These are phyloP conservation scores for Colletes latitarsis DNA, from an alignment of 1,140 invertebrate genomes.

Conservation along the genomic window DNA sequence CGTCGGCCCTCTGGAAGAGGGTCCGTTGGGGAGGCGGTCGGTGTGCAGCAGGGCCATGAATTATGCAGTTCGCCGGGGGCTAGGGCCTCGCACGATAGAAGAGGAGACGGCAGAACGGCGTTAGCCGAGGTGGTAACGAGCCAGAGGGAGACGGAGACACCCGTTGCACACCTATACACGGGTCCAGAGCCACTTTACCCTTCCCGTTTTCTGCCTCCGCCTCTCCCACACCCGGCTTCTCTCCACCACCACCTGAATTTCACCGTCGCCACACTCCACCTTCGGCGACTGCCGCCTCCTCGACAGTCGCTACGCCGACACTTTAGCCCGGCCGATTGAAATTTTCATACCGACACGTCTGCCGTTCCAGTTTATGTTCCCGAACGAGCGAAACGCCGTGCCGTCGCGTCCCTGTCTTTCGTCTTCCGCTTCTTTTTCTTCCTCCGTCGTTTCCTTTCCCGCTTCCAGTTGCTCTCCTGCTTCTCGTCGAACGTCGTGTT, in stretches of 20 bases:
- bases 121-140: conserved; percentile 47
- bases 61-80: conserved; percentile 78
- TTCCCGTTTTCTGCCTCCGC: conserved; percentile 48
- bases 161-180: conserved; percentile 44
- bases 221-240: conserved; percentile 32
- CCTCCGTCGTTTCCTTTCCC: conserved; percentile 9
- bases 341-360: conserved; percentile 77
- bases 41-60: conserved; percentile 76
- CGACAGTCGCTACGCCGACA: conserved; percentile 52
- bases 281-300: conserved; percentile 33
- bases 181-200: conserved; percentile 62
- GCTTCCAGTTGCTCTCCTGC: neutral
- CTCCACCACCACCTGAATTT: conserved; percentile 57
- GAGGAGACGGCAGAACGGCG: conserved; percentile 38
- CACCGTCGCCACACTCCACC: conserved; percentile 46
- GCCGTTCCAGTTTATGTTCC: conserved; percentile 68
- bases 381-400: conserved; percentile 65
- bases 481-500: neutral
- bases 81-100: conserved; percentile 63
- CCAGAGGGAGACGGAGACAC: conserved; percentile 28
- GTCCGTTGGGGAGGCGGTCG: conserved; percentile 63
- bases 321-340: conserved; percentile 71
- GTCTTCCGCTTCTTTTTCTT: conserved; percentile 12
- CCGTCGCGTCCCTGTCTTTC: neutral
- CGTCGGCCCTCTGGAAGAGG: conserved; percentile 50